Evolutionary conservation across 1,140 invertebrate genomes (phyloP).

Genomic region (Chelonus insularis): DNA sequence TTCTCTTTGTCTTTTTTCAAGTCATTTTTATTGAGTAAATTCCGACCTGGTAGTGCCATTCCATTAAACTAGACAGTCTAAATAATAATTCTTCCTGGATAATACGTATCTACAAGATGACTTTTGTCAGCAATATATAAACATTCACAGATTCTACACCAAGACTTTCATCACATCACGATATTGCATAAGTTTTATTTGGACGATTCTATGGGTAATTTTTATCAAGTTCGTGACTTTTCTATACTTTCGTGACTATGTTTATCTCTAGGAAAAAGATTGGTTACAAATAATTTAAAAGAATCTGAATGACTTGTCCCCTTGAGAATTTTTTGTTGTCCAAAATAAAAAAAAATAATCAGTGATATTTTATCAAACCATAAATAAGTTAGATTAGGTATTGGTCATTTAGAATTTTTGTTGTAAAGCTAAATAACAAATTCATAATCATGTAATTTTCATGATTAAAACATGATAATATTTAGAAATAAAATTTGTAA

Average conservation of each 20-base stretch:
- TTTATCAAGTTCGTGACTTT: slow-evolving; percentile 17
- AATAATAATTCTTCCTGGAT: slow-evolving; percentile 7
- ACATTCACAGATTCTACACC: not conserved
- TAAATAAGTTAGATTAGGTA: too few species aligned
- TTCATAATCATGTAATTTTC: too few species aligned
- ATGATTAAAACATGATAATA: too few species aligned
- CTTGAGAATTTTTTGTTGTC: too few species aligned
- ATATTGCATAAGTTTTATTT: slow-evolving; percentile 21
- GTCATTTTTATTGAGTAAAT: slow-evolving; percentile 14
- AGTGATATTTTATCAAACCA: too few species aligned
- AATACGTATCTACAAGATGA: not conserved
- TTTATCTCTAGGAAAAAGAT: not conserved
- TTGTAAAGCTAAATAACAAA: too few species aligned
- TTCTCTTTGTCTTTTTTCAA: not conserved
- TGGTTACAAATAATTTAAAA: too few species aligned
- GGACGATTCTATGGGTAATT: not conserved
- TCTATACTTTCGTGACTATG: slow-evolving; percentile 6
- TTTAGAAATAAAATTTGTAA: too few species aligned
- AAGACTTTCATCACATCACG: slow-evolving; percentile 3
- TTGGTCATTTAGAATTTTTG: too few species aligned
- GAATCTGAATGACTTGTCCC: too few species aligned
- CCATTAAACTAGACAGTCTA: slow-evolving; percentile 6
- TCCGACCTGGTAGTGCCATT: slow-evolving; percentile 22
- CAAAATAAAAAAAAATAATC: too few species aligned
- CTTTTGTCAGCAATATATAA: not conserved